phyloP scores from a whole-genome alignment of 2,888 invertebrate species.

The Philereme vetulata region DNA sequence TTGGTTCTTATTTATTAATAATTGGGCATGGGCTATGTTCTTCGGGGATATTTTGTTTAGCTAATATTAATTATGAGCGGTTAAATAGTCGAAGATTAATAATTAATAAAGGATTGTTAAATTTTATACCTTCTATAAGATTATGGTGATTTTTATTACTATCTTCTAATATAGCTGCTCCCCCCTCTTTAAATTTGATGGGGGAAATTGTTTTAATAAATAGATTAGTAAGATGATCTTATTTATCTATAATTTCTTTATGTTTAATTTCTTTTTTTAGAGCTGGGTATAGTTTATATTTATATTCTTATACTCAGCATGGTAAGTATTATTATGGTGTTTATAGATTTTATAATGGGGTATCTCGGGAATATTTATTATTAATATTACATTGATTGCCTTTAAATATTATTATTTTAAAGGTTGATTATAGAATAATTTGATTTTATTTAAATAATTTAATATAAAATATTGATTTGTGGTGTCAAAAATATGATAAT shows the following conservation, averaged over 20 bases:
- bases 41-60: conserved; percentile 86
- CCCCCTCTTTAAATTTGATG: conserved; percentile 87
- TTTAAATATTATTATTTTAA: conserved; percentile 85
- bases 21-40: conserved; percentile 87
- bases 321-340: conserved; percentile 78
- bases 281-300: conserved; percentile 85
- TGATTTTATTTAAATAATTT: conserved; percentile 86
- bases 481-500: conserved; percentile 82
- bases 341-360: conserved; percentile 76
- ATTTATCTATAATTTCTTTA: conserved; percentile 77
- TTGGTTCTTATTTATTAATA: conserved; percentile 83
- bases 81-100: conserved; percentile 84
- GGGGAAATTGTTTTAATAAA: conserved; percentile 87
- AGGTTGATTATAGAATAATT: conserved; percentile 76
- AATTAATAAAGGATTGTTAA: conserved; percentile 86
- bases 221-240: conserved; percentile 81
- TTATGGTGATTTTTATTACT: conserved; percentile 87
- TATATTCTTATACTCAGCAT: conserved; percentile 86
- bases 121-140: conserved; percentile 82
- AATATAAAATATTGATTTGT: conserved; percentile 88
- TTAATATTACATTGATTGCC: conserved; percentile 86
- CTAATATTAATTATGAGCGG: conserved; percentile 86
- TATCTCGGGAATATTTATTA: conserved; percentile 84
- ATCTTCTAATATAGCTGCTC: conserved; percentile 86
- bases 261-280: conserved; percentile 86